These are phyloP conservation scores for Gobius niger DNA, from an alignment of 2,113 vertebrate species.

Conservation along the genomic window DNA sequence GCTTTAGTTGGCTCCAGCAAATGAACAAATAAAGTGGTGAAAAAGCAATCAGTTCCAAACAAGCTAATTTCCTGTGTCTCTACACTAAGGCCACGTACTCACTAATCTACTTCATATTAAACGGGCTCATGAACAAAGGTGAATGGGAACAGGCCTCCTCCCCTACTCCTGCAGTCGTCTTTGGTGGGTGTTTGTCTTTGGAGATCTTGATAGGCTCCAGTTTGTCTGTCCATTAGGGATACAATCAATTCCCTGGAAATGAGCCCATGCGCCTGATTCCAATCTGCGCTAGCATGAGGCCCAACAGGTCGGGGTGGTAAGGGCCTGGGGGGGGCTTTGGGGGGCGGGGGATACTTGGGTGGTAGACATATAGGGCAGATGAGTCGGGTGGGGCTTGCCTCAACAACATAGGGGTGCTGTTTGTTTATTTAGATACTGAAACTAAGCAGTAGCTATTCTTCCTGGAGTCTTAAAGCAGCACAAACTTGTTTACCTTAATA, in stretches of 20 bases:
- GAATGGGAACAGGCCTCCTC: not conserved
- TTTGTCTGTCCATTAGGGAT: slow-evolving; percentile 64
- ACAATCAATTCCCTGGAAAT: slow-evolving; percentile 63
- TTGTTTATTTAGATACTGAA: no score
- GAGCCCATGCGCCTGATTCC: slow-evolving; percentile 61
- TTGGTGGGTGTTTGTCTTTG: slow-evolving; percentile 33
- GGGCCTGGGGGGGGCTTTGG: slow-evolving; percentile 28
- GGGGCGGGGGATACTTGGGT: slow-evolving; percentile 26
- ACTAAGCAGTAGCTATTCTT: no score
- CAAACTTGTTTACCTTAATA: no score
- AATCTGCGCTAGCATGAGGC: slow-evolving; percentile 62
- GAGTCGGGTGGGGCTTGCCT: slow-evolving; percentile 39
- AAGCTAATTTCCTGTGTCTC: slow-evolving; percentile 52
- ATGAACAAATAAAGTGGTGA: slow-evolving; percentile 27
- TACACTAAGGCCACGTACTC: slow-evolving; percentile 38
- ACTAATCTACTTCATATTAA: slow-evolving; percentile 38
- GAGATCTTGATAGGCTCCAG: slow-evolving; percentile 56
- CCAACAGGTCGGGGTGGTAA: slow-evolving; percentile 52
- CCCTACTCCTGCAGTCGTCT: slow-evolving; percentile 29
- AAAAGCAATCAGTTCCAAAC: slow-evolving; percentile 35
- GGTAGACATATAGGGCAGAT: slow-evolving; percentile 43
- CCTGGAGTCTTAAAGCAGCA: no score
- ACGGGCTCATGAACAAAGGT: slow-evolving; percentile 14
- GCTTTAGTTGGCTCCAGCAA: slow-evolving; percentile 7
- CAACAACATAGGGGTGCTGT: no score